These are phyloP conservation scores for Petrocephalus sullivani DNA, from an alignment of 2,797 vertebrate species.

Conservation along the genomic window DNA sequence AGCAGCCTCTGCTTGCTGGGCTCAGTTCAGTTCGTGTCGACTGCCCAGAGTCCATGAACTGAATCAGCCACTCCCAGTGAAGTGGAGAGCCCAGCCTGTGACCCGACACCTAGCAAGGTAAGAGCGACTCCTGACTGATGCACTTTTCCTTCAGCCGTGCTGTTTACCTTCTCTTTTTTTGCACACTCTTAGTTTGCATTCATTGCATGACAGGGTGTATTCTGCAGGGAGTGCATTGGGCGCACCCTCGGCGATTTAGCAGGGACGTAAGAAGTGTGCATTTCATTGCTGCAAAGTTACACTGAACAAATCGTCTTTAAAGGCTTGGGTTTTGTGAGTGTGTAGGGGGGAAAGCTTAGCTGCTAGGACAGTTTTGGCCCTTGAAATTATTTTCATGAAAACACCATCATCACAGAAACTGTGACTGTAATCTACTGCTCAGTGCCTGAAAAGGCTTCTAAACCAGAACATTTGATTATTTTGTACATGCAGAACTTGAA, in stretches of 20 bases:
- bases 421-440: neutral
- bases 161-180: neutral
- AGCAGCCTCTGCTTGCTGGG: slow-evolving; percentile 31
- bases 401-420: neutral
- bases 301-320: neutral
- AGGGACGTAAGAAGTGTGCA: neutral
- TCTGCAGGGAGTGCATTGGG: neutral
- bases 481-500: neutral
- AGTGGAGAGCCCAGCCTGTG: slow-evolving; percentile 16
- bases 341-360: neutral
- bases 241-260: neutral
- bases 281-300: neutral
- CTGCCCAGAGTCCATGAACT: slow-evolving; percentile 68
- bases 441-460: neutral
- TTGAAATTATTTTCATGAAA: neutral
- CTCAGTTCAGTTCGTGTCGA: slow-evolving; percentile 63
- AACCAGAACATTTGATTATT: neutral
- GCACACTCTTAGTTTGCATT: neutral
- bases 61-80: slow-evolving; percentile 12
- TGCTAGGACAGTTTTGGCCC: neutral
- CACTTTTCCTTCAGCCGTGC: neutral
- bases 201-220: neutral
- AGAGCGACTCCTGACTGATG: slow-evolving; percentile 6
- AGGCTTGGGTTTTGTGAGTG: neutral
- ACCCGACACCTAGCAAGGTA: slow-evolving; percentile 36